Base-by-base conservation (phyloP, 2,113 vertebrate species). In the Tiliqua scincoides region DNA sequence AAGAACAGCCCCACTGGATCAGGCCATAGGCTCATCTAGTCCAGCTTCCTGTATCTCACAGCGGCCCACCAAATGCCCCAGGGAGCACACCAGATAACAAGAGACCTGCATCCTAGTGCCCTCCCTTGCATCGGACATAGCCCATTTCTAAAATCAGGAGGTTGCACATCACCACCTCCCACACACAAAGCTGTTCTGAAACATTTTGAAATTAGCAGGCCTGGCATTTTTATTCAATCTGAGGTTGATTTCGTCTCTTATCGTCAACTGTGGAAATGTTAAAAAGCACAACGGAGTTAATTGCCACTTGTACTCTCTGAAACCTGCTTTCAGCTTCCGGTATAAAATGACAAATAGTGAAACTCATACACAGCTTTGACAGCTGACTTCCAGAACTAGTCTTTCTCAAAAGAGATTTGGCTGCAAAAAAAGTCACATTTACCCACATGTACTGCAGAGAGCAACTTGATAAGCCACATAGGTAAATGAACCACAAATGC, bases 311-410 rank as follows among this genome's bases (percentile, higher is more conserved):
- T 52, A 7, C 20, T 43, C 73, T 68, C 62, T 77, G 14, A 77
- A 68, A 85, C 30, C 23, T 37, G 27, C 74, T 59, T 52, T 87
- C 37, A 1, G 84, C 75, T 43, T 86, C 67, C 88, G 35, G 62
- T 62, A 62, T 6, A 30, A 67, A 23, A 30, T 75, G 27, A 54
- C 74, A 85, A 37, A 62, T 86, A 54, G 83, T 4, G 63, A 6
- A 84, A 82, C 68, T 15, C 17, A 21, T 86, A 73, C 63, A 79
- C 80, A 4, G 63, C 37, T 82, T 14, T 80, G 76, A 85, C 87
- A 72, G 10, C 8, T 81, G 0, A 0, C 85, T 84, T 61, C 73
- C 27, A 83, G 37, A 12, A 23, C 23, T 37, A 23, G 0, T 52
- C 68, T 83, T 52, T 86, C 62, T 85, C 81, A 75, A 90, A 90